phyloP scores from a whole-genome alignment of 2,888 invertebrate species.

The Antitype chi region DNA sequence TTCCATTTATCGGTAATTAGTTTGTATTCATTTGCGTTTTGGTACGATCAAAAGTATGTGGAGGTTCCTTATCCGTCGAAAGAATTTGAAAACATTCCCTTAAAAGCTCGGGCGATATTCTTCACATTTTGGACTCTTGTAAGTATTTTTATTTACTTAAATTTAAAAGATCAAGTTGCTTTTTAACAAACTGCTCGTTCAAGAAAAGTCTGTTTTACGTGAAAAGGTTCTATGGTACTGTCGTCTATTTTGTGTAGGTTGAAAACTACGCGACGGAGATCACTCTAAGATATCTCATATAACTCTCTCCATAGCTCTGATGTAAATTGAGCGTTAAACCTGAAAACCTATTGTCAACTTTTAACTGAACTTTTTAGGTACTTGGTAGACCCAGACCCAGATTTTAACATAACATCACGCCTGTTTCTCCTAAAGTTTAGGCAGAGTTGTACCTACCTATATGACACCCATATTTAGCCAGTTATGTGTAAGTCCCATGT shows the following conservation, averaged over 20 bases:
- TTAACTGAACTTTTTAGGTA: background rate
- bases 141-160: constrained; percentile 61
- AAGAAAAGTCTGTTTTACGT: background rate
- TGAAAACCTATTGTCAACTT: background rate
- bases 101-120: constrained; percentile 78
- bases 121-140: constrained; percentile 84
- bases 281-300: background rate
- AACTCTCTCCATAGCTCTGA: background rate
- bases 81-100: constrained; percentile 73
- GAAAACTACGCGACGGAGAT: background rate
- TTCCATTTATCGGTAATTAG: constrained; percentile 77
- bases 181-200: background rate
- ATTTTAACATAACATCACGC: too few relatives aligned
- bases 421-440: too few relatives aligned
- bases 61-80: constrained; percentile 76
- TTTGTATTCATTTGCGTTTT: constrained; percentile 76
- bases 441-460: too few relatives aligned
- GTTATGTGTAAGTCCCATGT: too few relatives aligned
- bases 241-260: background rate
- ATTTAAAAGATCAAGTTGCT: background rate
- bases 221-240: background rate
- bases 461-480: too few relatives aligned
- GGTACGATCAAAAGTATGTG: constrained; percentile 82
- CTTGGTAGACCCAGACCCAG: background rate
- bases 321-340: background rate